phyloP scores from a whole-genome alignment of 2,888 invertebrate species.

The Latrodectus hesperus region DNA sequence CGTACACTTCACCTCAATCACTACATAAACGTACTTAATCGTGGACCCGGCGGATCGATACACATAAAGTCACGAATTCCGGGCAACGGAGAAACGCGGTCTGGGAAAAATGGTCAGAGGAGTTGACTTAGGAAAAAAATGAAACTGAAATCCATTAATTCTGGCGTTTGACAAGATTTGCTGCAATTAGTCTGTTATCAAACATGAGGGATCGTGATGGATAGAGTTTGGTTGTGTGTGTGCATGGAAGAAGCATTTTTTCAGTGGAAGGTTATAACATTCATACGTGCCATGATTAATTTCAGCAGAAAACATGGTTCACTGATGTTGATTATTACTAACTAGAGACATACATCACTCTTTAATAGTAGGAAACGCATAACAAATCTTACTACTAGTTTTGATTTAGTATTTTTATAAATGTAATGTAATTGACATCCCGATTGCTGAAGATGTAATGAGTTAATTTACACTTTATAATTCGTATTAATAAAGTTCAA shows the following conservation, averaged over 20 bases:
- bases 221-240: background rate
- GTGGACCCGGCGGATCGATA: slow-evolving; percentile 49
- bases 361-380: no score
- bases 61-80: slow-evolving; percentile 52
- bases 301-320: no score
- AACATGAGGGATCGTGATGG: background rate
- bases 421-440: no score
- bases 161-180: background rate
- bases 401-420: no score
- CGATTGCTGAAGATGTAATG: no score
- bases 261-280: background rate
- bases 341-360: no score
- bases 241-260: background rate
- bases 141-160: background rate
- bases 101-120: background rate
- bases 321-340: no score
- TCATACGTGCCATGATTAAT: no score
- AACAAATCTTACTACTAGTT: no score
- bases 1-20: slow-evolving; percentile 60
- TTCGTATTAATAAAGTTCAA: no score
- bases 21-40: slow-evolving; percentile 59
- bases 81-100: background rate
- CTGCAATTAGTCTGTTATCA: background rate
- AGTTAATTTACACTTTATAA: no score
- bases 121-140: background rate